Evolutionary conservation across 92 coral and sea anemone species (phyloP).

Genomic region (Porites divaricata): DNA sequence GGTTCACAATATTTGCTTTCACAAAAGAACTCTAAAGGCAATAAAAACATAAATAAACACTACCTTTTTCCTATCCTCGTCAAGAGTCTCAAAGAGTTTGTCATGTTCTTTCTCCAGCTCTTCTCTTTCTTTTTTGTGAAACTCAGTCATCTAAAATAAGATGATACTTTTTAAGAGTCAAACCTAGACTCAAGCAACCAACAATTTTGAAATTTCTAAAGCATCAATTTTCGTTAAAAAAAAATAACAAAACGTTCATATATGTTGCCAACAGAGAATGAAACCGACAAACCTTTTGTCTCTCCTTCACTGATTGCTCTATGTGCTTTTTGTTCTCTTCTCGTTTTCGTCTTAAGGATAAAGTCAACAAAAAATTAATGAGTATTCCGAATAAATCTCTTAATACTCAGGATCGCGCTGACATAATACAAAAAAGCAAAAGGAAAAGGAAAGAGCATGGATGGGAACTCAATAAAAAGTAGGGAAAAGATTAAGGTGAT

Average conservation of each 20-base stretch:
- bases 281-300: conserved; percentile 78
- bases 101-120: conserved; percentile 83
- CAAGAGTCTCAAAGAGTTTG: conserved; percentile 68
- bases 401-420: not conserved
- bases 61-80: conserved; percentile 86
- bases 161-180: not conserved
- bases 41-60: not conserved
- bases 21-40: not conserved
- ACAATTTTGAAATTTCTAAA: not conserved
- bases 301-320: conserved; percentile 94
- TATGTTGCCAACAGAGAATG: not conserved
- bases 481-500: not conserved
- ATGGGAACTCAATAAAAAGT: too few species aligned
- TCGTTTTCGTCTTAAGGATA: conserved; percentile 81
- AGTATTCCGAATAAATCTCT: not conserved
- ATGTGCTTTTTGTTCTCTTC: conserved; percentile 98
- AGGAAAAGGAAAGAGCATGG: not conserved
- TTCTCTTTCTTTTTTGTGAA: conserved; percentile 90
- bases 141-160: conserved; percentile 80
- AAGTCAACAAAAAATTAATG: not conserved
- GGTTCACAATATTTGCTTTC: too few species aligned
- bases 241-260: not conserved
- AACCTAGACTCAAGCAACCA: not conserved
- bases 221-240: not conserved
- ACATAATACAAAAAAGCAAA: too few species aligned